These are phyloP conservation scores for Leptopilina myrica DNA, from an alignment of 2,888 invertebrate species.

Conservation along the genomic window DNA sequence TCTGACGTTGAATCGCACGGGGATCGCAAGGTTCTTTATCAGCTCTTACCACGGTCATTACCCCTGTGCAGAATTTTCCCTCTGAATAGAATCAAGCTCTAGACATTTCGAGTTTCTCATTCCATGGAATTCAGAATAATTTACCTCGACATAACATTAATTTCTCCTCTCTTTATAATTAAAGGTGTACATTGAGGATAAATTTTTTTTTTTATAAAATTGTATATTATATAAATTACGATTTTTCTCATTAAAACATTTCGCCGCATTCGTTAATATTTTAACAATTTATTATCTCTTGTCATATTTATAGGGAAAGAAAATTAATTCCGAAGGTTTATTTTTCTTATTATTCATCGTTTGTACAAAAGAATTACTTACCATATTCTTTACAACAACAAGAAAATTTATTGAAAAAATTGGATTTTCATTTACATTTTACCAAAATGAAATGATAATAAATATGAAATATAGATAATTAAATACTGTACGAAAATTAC, in stretches of 20 bases:
- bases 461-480: too few relatives aligned
- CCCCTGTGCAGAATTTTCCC: conserved; percentile 34
- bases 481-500: too few relatives aligned
- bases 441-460: too few relatives aligned
- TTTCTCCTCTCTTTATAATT: conserved; percentile 23
- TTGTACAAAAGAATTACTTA: too few relatives aligned
- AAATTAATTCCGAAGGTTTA: too few relatives aligned
- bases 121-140: conserved; percentile 41
- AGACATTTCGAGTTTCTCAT: conserved; percentile 34
- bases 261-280: too few relatives aligned
- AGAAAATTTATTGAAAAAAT: too few relatives aligned
- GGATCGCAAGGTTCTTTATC: conserved; percentile 38
- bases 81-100: conserved; percentile 35
- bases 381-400: too few relatives aligned
- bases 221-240: conserved; percentile 7
- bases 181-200: conserved; percentile 11
- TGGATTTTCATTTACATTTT: too few relatives aligned
- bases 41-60: conserved; percentile 40
- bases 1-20: conserved; percentile 22
- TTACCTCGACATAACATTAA: conserved; percentile 26
- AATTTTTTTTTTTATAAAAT: background rate
- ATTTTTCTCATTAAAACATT: conserved; percentile 16
- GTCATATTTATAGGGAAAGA: too few relatives aligned
- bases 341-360: too few relatives aligned
- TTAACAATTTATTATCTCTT: too few relatives aligned